phyloP scores from a whole-genome alignment of 1,140 invertebrate species.

The Helicoverpa armigera region DNA sequence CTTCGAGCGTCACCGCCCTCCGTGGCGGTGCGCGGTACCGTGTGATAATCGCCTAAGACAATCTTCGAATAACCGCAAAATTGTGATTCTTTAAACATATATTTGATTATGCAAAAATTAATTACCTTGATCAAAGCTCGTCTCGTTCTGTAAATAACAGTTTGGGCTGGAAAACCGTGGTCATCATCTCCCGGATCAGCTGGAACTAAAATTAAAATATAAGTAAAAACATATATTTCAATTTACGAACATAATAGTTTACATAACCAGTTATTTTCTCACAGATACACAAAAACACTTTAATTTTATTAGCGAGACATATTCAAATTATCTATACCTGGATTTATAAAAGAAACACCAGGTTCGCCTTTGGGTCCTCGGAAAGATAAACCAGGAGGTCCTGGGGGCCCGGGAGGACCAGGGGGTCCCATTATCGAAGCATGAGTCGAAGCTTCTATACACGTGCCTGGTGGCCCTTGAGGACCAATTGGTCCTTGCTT shows the following conservation, averaged over 20 bases:
- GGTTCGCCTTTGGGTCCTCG: constrained; percentile 93
- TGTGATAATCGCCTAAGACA: too few species aligned
- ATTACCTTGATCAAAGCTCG: constrained; percentile 70
- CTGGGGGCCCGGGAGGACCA: constrained; percentile 88
- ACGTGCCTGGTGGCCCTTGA: constrained; percentile 83
- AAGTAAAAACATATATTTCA: neutral
- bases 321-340: neutral
- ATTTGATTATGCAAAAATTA: neutral
- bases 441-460: constrained; percentile 69
- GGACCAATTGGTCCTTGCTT: constrained; percentile 88
- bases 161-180: constrained; percentile 27
- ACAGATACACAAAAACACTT: too few species aligned
- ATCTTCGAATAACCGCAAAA: too few species aligned
- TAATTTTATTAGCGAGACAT: too few species aligned
- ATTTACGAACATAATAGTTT: neutral
- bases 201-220: neutral
- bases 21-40: too few species aligned
- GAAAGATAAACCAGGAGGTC: constrained; percentile 91
- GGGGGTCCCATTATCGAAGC: constrained; percentile 80
- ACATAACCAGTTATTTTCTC: too few species aligned
- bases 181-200: constrained; percentile 33
- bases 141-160: constrained; percentile 54
- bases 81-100: too few species aligned
- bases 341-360: constrained; percentile 81
- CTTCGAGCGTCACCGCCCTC: too few species aligned